phyloP scores from a whole-genome alignment of 2,888 invertebrate genomes.

The Lepidonotus clava region DNA sequence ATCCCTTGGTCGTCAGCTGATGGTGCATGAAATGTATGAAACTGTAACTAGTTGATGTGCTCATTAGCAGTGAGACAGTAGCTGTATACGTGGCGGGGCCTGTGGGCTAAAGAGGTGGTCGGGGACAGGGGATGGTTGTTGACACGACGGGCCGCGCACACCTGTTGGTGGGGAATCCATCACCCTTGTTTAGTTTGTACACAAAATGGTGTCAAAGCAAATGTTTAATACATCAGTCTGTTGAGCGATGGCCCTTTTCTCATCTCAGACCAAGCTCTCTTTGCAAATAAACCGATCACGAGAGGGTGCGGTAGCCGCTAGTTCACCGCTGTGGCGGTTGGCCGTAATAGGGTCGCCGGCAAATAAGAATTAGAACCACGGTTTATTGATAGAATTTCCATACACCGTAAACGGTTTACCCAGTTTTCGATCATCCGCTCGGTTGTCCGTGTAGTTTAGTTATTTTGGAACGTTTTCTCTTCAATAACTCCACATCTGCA shows the following conservation, averaged over 20 bases:
- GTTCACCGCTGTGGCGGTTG: neutral
- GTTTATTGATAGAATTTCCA: too few relatives aligned
- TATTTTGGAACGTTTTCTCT: too few relatives aligned
- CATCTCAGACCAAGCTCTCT: neutral
- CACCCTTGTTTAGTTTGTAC: constrained; percentile 30
- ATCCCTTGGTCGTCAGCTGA: neutral
- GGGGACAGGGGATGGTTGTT: neutral
- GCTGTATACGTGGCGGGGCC: neutral
- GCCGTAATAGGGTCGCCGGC: neutral
- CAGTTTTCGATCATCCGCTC: too few relatives aligned
- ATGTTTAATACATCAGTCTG: constrained; percentile 34
- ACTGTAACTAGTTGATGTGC: neutral
- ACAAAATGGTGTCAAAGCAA: constrained; percentile 42
- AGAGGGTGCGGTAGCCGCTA: neutral
- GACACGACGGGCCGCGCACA: neutral
- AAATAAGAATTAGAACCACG: neutral
- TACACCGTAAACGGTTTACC: too few relatives aligned
- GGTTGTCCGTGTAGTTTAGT: too few relatives aligned
- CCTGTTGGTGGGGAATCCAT: constrained; percentile 19
- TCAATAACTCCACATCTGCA: too few relatives aligned
- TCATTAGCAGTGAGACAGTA: neutral
- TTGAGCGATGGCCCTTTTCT: constrained; percentile 42
- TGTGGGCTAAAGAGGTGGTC: neutral
- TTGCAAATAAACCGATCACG: neutral
- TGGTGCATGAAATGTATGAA: neutral